Evolutionary conservation across 2,797 vertebrate genomes (phyloP).

Genomic region (Harpagifer antarcticus): DNA sequence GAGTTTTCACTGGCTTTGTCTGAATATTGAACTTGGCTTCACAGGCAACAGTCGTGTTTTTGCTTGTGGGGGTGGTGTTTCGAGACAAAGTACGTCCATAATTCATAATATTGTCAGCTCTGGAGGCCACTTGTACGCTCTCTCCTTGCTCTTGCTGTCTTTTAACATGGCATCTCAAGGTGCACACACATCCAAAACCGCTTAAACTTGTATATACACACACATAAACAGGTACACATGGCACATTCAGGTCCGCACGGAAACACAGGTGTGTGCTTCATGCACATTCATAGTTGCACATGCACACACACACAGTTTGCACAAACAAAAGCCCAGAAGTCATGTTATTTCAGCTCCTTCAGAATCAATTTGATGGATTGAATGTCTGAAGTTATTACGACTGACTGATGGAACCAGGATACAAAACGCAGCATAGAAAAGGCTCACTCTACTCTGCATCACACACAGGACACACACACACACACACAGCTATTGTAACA

Average conservation of each 20-base stretch:
- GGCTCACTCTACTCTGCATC: slow-evolving; percentile 54
- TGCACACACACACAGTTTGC: slow-evolving; percentile 51
- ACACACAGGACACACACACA: slow-evolving; percentile 48
- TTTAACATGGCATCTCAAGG: slow-evolving; percentile 55
- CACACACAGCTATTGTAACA: slow-evolving; percentile 43
- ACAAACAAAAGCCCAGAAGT: slow-evolving; percentile 58
- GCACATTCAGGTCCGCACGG: slow-evolving; percentile 38
- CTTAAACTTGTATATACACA: slow-evolving; percentile 57
- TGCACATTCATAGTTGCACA: slow-evolving; percentile 49
- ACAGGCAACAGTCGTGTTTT: slow-evolving; percentile 61
- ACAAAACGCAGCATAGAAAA: slow-evolving; percentile 66
- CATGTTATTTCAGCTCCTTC: slow-evolving; percentile 71
- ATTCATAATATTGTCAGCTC: slow-evolving; percentile 71
- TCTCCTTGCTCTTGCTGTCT: slow-evolving; percentile 51
- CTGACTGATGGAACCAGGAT: slow-evolving; percentile 77
- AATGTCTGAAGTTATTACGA: slow-evolving; percentile 77
- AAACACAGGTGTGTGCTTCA: slow-evolving; percentile 45
- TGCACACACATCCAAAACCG: slow-evolving; percentile 35
- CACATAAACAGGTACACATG: slow-evolving; percentile 31
- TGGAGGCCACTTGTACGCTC: slow-evolving; percentile 60
- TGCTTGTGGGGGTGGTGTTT: slow-evolving; percentile 61
- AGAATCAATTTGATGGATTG: slow-evolving; percentile 82
- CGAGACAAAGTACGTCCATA: slow-evolving; percentile 73
- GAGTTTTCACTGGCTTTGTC: slow-evolving; percentile 60
- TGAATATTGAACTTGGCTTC: slow-evolving; percentile 64